These are phyloP conservation scores for Corythaixoides concolor DNA, from an alignment of 2,113 vertebrate genomes.

Conservation along the genomic window DNA sequence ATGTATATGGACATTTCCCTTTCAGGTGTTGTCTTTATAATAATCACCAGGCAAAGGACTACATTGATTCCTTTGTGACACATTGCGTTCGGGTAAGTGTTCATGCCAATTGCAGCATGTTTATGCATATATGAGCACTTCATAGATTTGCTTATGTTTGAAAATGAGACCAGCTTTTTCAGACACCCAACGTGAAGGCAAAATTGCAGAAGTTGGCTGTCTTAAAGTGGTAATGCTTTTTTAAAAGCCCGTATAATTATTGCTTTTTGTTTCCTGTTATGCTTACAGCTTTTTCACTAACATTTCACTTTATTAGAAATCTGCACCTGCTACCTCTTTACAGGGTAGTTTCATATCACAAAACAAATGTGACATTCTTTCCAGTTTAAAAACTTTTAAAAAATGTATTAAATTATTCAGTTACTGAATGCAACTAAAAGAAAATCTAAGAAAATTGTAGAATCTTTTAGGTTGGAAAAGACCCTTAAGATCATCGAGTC, in stretches of 20 bases:
- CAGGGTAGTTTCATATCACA: not conserved
- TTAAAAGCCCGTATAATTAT: not conserved
- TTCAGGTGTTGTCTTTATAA: conserved; percentile 95
- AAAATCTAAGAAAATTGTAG: not conserved
- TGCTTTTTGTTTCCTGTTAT: not conserved
- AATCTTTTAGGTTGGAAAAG: not conserved
- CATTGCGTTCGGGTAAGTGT: conserved; percentile 92
- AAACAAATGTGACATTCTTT: not conserved
- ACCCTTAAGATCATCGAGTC: not conserved
- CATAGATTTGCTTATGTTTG: not conserved
- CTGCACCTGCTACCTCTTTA: not conserved
- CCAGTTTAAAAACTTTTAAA: not conserved
- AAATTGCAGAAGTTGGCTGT: not conserved
- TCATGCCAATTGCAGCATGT: not conserved
- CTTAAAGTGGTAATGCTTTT: not conserved
- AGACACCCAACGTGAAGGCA: not conserved
- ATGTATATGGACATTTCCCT: not conserved
- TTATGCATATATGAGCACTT: not conserved
- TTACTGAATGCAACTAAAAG: not conserved
- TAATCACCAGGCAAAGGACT: conserved; percentile 98
- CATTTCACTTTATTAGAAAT: not conserved
- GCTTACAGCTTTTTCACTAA: not conserved
- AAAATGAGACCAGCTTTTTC: not conserved
- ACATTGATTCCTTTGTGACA: conserved; percentile 97
- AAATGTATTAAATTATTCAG: not conserved